Base-by-base conservation (phyloP, 2,797 vertebrate genomes). In the Tenualosa thibaudeaui region DNA sequence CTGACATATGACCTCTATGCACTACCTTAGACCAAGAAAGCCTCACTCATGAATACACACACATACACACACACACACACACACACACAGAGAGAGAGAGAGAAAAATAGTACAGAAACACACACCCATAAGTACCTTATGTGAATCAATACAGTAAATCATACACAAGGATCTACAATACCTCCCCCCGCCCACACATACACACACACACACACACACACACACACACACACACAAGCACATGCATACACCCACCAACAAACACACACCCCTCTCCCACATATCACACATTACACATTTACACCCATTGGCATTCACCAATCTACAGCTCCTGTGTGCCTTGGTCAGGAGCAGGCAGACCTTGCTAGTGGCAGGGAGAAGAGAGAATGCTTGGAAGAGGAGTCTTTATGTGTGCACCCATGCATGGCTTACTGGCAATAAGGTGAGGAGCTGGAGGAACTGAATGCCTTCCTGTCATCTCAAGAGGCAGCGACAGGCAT, bases 151-250 rank as follows among this genome's bases (percentile, higher is more conserved):
- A 54, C 53, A 54, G 13, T 19, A 54, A 2, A 54, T 24, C 60
- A 65, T 9, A 65, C 60, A 24, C 60, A 65, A 3, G 6, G 0
- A 65, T 26, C 8, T 26, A 65, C n/a, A 12, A 7, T 10, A 51
- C 50, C 5, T 51, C n/a, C n/a, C n/a, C n/a, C n/a, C n/a, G n/a
- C n/a, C n/a, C n/a, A n/a, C n/a, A 60, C 58, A 60, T 19, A 60
- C 17, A 60, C 58, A 60, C 58, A 22, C 58, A 60, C 58, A 60
- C 58, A 60, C 58, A 60, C 58, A 60, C 58, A 60, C 54, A 58
- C 4, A 58, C 54, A 58, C 54, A 58, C 54, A 58, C 56, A 24
- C 19, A 26, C 60, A 62, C 2, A n/a, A 4, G 8, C 60, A 62
- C 19, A n/a, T 8, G 9, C 17, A 24, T 8, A 62, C 17, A 22